These are phyloP conservation scores for Agonopterix heracliana DNA, from an alignment of 2,888 invertebrate genomes.

Conservation along the genomic window DNA sequence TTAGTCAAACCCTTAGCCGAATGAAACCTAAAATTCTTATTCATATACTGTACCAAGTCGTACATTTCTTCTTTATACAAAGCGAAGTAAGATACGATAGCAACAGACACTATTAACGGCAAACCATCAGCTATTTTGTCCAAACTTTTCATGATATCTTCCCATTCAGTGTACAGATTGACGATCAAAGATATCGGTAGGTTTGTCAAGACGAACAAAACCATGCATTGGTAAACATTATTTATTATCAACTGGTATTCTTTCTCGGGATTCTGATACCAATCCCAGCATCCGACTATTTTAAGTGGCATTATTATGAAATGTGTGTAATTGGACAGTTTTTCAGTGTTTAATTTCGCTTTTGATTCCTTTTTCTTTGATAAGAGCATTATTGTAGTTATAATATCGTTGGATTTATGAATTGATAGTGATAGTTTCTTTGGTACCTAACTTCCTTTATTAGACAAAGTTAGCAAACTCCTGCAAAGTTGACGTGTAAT, in stretches of 20 bases:
- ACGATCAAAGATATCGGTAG: constrained; percentile 33
- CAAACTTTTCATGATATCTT: constrained; percentile 47
- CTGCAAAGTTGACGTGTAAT: too few species aligned
- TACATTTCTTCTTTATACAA: constrained; percentile 42
- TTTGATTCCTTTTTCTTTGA: not conserved
- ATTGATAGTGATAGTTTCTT: too few species aligned
- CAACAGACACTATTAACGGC: constrained; percentile 42
- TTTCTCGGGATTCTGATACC: constrained; percentile 33
- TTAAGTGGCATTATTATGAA: constrained; percentile 46
- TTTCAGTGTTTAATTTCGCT: constrained; percentile 21
- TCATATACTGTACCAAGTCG: constrained; percentile 43
- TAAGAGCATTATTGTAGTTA: too few species aligned
- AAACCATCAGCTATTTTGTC: constrained; percentile 51
- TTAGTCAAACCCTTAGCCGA: constrained; percentile 60
- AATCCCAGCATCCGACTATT: constrained; percentile 56
- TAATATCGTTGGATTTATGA: too few species aligned
- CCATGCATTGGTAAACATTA: constrained; percentile 39
- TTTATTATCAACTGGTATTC: constrained; percentile 36
- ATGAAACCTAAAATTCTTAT: constrained; percentile 46
- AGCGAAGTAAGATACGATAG: constrained; percentile 49
- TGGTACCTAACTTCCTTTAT: too few species aligned
- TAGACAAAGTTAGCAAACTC: too few species aligned
- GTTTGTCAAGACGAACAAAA: constrained; percentile 40
- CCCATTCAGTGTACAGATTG: constrained; percentile 49
- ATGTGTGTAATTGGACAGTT: constrained; percentile 35